These are phyloP conservation scores for Periparus ater DNA, from an alignment of 2,797 vertebrate genomes.

Conservation along the genomic window DNA sequence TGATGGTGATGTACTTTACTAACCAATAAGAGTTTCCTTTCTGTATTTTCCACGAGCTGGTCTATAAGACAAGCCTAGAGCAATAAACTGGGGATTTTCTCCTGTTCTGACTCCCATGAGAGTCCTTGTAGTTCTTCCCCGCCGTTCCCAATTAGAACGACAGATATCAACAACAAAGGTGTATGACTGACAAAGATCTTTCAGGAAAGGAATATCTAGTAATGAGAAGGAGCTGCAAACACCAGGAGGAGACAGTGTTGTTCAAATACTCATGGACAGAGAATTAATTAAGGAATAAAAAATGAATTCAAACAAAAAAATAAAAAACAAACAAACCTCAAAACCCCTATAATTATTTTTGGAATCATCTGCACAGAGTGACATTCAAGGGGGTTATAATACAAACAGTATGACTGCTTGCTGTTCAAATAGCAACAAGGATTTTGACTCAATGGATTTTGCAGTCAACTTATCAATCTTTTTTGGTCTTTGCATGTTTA, in stretches of 20 bases:
- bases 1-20: too few species aligned
- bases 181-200: neutral
- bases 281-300: neutral
- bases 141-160: too few species aligned
- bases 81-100: too few species aligned
- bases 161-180: neutral
- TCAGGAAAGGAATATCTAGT: neutral
- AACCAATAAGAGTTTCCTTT: too few species aligned
- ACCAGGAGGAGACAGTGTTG: neutral
- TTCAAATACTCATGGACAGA: neutral
- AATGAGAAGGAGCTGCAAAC: neutral
- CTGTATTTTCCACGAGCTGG: too few species aligned
- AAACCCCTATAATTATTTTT: fast-evolving
- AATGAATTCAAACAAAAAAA: too few species aligned
- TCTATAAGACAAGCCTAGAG: too few species aligned
- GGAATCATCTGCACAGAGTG: neutral
- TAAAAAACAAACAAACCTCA: too few species aligned
- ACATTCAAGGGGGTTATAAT: neutral
- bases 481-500: neutral
- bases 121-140: too few species aligned
- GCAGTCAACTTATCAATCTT: neutral
- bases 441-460: neutral
- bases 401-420: neutral
- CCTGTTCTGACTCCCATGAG: too few species aligned
- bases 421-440: neutral